A percentile compares a stretch with the other conserved stretches of the same genome.
Evolutionary conservation across 2,797 vertebrate species (phyloP).

Genomic region (Uromys caudimaculatus): DNA sequence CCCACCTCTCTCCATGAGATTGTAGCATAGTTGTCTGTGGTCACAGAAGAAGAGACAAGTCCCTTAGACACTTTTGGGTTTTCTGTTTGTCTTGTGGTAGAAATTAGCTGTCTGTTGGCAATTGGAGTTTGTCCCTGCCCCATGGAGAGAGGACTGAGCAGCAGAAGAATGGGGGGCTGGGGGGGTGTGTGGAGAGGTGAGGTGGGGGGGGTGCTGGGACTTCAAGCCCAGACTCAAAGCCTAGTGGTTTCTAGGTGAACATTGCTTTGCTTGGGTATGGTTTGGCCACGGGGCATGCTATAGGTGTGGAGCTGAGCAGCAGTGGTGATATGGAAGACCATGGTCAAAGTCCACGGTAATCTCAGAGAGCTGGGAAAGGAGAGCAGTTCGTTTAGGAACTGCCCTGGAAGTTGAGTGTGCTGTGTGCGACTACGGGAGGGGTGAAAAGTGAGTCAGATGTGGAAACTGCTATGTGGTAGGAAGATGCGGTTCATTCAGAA

Average conservation of each 20-base stretch:
- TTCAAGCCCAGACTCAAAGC: background rate
- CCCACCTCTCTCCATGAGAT: background rate
- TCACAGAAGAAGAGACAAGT: background rate
- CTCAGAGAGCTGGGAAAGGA: background rate
- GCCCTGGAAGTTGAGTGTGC: background rate
- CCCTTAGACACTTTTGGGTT: background rate
- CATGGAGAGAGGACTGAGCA: background rate
- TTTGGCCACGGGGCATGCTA: background rate
- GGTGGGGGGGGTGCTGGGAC: background rate
- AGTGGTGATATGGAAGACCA: background rate
- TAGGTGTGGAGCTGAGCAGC: background rate
- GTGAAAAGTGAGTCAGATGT: background rate
- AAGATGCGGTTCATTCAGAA: background rate
- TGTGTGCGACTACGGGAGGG: background rate
- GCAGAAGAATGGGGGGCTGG: background rate
- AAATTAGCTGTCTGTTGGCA: conserved; percentile 10
- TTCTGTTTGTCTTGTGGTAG: conserved; percentile 34
- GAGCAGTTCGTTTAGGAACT: background rate
- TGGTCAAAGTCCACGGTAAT: background rate
- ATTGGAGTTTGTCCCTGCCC: background rate
- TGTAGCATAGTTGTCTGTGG: background rate
- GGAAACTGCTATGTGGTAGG: background rate
- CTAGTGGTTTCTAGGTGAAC: background rate
- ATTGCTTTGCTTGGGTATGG: background rate
- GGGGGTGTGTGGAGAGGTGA: background rate